Evolutionary conservation across 2,888 invertebrate genomes (phyloP).

Genomic region (Gnatocerus cornutus): DNA sequence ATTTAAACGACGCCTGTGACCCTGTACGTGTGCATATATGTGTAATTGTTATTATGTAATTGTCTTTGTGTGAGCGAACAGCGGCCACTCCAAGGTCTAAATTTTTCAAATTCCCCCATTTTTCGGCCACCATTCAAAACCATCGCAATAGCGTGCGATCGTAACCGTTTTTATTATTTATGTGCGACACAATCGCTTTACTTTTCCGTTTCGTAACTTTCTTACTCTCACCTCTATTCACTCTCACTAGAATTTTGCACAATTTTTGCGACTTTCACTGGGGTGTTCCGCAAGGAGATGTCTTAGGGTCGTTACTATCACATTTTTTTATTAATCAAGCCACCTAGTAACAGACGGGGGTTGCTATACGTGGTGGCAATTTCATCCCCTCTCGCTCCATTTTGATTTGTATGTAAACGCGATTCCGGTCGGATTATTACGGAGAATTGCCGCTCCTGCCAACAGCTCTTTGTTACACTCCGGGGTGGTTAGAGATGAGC

Average conservation of each 20-base stretch:
- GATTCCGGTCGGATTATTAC: constrained; percentile 42
- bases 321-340: background rate
- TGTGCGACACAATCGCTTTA: constrained; percentile 10
- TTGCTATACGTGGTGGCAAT: constrained; percentile 9
- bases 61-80: constrained; percentile 41
- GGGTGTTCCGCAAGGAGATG: background rate
- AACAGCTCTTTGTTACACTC: constrained; percentile 37
- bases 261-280: background rate
- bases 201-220: constrained; percentile 37
- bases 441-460: constrained; percentile 29
- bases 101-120: constrained; percentile 15
- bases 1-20: constrained; percentile 42
- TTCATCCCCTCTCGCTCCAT: constrained; percentile 20
- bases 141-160: constrained; percentile 2
- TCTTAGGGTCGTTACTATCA: too few species aligned
- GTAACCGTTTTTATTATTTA: constrained; percentile 4
- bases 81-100: constrained; percentile 30
- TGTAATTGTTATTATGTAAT: constrained; percentile 45
- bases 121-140: constrained; percentile 31
- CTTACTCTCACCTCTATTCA: constrained; percentile 27
- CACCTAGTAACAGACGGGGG: constrained; percentile 9
- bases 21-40: constrained; percentile 32
- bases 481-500: constrained; percentile 39
- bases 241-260: constrained; percentile 25
- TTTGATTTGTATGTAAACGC: constrained; percentile 47